These are phyloP conservation scores for Nebria brevicollis DNA, from an alignment of 2,888 invertebrate species.

Conservation along the genomic window DNA sequence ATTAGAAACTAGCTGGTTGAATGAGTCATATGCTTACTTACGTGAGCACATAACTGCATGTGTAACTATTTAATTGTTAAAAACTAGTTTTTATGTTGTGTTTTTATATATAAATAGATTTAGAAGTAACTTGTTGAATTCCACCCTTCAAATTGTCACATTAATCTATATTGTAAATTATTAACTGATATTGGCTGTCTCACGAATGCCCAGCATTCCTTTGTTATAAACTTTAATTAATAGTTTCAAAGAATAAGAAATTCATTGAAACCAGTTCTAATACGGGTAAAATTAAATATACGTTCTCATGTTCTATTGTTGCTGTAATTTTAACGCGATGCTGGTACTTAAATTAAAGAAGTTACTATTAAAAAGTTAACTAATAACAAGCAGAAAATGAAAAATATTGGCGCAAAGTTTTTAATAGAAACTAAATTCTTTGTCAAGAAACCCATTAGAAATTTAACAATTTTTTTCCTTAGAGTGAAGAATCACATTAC, in stretches of 20 bases:
- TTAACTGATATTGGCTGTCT: neutral
- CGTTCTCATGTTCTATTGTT: neutral
- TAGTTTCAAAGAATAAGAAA: conserved; percentile 1
- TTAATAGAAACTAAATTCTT: too few relatives aligned
- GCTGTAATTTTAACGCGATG: too few relatives aligned
- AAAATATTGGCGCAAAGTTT: too few relatives aligned
- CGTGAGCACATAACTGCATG: conserved; percentile 4
- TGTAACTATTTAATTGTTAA: conserved; percentile 16
- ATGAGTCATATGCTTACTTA: conserved; percentile 18
- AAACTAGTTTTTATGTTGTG: conserved; percentile 3
- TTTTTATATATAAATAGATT: conserved; percentile 4
- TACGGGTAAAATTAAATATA: neutral
- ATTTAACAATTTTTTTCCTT: too few relatives aligned
- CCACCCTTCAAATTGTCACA: conserved; percentile 17
- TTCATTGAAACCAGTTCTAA: neutral
- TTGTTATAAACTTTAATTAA: conserved; percentile 12
- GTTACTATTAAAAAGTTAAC: too few relatives aligned
- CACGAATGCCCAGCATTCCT: neutral
- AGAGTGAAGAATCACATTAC: too few relatives aligned
- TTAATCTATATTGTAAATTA: conserved; percentile 10
- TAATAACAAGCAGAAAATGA: too few relatives aligned
- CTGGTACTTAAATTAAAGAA: too few relatives aligned
- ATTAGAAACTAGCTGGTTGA: conserved; percentile 15
- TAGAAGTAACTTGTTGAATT: neutral
- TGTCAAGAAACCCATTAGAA: too few relatives aligned